Conservation (phyloP, 2,113 vertebrate species). For the Spea bombifrons region DNA sequence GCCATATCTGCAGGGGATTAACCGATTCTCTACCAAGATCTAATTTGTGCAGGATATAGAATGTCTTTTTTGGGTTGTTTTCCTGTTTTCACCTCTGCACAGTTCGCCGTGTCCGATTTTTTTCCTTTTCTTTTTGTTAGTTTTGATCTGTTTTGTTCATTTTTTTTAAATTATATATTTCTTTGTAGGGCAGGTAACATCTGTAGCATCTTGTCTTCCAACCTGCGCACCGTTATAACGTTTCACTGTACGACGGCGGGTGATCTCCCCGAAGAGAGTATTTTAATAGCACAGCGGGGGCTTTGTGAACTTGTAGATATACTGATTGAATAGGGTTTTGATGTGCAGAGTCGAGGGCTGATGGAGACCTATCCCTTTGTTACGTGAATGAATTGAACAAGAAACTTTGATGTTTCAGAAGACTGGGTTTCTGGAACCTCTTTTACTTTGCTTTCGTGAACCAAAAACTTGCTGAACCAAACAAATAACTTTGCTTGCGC, state of each 20-base stretch:
- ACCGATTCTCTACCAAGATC: slow-evolving; percentile 6
- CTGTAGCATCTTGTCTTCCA: slow-evolving; percentile 17
- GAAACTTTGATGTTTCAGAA: neutral
- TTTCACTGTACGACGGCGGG: slow-evolving; percentile 25
- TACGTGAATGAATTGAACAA: slow-evolving; percentile 12
- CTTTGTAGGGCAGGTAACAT: too few species aligned
- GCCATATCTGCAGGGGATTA: slow-evolving; percentile 26
- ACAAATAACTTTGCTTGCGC: neutral
- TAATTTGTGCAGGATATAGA: too few species aligned
- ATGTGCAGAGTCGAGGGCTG: slow-evolving; percentile 30
- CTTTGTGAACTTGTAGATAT: slow-evolving; percentile 33
- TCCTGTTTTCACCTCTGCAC: too few species aligned
- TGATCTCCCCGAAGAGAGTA: slow-evolving; percentile 22
- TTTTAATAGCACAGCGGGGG: slow-evolving; percentile 22
- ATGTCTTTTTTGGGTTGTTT: neutral
- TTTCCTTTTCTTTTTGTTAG: too few species aligned
- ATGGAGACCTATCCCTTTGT: slow-evolving; percentile 12
- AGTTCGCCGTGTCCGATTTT: too few species aligned
- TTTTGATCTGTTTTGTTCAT: too few species aligned
- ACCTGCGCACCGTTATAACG: slow-evolving; percentile 17
- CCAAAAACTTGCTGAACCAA: neutral
- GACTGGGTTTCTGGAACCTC: neutral
- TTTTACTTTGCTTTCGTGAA: neutral
- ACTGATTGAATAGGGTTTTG: slow-evolving; percentile 35
- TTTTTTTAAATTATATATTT: too few species aligned